Conservation (phyloP, 2,888 invertebrate species). For the Allophyes oxyacanthae region DNA sequence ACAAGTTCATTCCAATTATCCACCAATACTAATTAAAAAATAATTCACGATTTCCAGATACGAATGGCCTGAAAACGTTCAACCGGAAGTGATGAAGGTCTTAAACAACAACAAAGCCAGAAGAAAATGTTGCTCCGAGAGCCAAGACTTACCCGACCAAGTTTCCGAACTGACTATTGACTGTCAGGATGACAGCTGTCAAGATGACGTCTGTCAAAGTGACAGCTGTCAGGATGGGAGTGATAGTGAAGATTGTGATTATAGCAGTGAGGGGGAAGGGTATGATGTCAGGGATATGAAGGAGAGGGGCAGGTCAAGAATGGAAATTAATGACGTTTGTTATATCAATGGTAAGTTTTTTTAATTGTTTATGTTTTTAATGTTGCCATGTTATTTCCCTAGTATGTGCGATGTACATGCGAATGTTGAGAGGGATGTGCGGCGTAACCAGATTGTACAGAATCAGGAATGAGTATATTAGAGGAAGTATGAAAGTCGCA, state of each 20-base stretch:
- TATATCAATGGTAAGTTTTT: conserved; percentile 96
- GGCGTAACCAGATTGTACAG: too few relatives aligned
- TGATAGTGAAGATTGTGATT: conserved; percentile 42
- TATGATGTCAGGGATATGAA: conserved; percentile 88
- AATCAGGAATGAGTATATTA: too few relatives aligned
- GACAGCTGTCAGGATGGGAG: conserved; percentile 58
- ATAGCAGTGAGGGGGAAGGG: conserved; percentile 52
- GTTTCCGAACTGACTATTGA: conserved; percentile 36
- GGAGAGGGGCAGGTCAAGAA: conserved; percentile 90
- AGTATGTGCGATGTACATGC: too few relatives aligned
- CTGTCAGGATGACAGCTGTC: conserved; percentile 40
- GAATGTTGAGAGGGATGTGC: too few relatives aligned
- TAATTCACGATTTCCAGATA: conserved; percentile 85
- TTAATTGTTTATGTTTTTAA: neutral
- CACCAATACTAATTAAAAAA: conserved; percentile 14
- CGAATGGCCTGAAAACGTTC: conserved; percentile 92
- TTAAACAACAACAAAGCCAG: conserved; percentile 66
- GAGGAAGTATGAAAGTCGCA: too few relatives aligned
- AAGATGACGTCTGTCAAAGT: conserved; percentile 38
- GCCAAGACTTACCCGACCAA: conserved; percentile 53
- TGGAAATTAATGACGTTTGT: conserved; percentile 94
- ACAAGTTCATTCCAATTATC: too few relatives aligned
- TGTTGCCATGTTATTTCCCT: too few relatives aligned
- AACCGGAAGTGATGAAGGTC: conserved; percentile 80
- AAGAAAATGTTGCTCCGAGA: conserved; percentile 66